Evolutionary conservation across 30 jellyfish, hydroid and myxozoan genomes (phyloP), one percentile per base, ranked within the genome.

Genomic region (Aurelia coerulea): DNA sequence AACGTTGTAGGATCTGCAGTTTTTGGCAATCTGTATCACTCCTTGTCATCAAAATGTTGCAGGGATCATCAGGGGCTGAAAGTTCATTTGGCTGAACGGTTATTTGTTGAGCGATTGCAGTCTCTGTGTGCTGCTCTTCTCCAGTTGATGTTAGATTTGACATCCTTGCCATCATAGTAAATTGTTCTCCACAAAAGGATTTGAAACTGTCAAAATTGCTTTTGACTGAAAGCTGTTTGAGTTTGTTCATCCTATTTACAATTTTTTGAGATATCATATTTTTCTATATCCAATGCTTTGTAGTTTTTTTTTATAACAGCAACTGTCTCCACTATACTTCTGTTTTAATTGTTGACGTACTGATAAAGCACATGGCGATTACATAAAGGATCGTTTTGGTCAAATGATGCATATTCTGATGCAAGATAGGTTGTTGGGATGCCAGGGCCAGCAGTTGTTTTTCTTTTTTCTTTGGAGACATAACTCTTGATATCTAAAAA

Each of bases 371-470:
- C 42, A 66, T 66, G 76, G 53, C 76, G 3, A 66, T 66, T 66
- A 66, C 33, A 29, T 15, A 66, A 5, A 2, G 76, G 76, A 29
- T 66, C 7, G 42, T 17, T 34, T 66, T 66, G 52, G 5, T 66
- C 76, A 66, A 66, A 66, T 66, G 76, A 66, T 66, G 76, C 33
- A 29, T 66, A 34, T 4, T 66, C 76, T 66, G 76, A 66, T 17
- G 53, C 51, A 15, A 66, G 42, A 15, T 1, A 66, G 42, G 76
- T 29, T 66, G 76, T 29, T 15, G 42, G 3, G 5, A 15, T 66
- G 42, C 76, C 76, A 66, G 76, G 76, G 13, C 76, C 76, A 66
- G 42, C 76, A 66, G 76, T 66, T 23, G 76, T 66, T 66, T 66
- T 29, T 66, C 42, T 66, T 66, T 66, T 37, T 37, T 37, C 49